Base-by-base conservation (phyloP, 2,797 vertebrate species). In the Epinephelus malabaricus region DNA sequence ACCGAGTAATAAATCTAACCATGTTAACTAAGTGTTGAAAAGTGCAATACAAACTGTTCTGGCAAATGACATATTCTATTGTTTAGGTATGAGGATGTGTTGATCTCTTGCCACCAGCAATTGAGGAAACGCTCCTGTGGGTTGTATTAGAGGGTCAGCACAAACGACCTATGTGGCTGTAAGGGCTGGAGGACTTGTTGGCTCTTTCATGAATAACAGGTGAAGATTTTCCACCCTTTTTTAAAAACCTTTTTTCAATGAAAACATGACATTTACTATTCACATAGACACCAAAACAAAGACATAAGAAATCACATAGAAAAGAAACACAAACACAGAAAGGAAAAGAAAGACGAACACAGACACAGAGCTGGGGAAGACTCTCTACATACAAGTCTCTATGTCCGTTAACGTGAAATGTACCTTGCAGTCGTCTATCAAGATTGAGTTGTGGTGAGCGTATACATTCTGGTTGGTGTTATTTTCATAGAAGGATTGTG, bases 371-470 rank as follows among this genome's bases (percentile, higher is more conserved):
- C 89, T 82, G 78, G 82, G 92, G 72, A 60, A 87, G 75, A 63
- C 23, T 88, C 79, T 86, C 96, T 97, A 99, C 96, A 99, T 99
- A 94, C 98, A 99, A 19, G 98, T 99, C 95, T 99, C 98, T 89
- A 98, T 98, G 95, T 99, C 98, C 91, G 97, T 97, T 96, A 99
- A 97, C 13, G 95, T 95, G 88, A 97, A 97, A 93, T 97, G 96
- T 99, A 99, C 98, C 98, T 99, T 99, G 98, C 97, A 97, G 93
- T 99, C 97, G 96, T 98, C 97, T 97, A 97, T 96, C 94, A 97
- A 95, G 94, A 97, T 96, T 86, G 91, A 95, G 92, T 97, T 97
- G 96, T 98, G 98, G 96, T 97, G 96, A 23, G 97, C 89, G 91
- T 98, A 98, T 89, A 98, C 96, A 89, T 96, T 97, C 85, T 98